A percentile compares a stretch with the other conserved stretches of the same genome.
phyloP scores from a whole-genome alignment of 2,113 vertebrate species.

The Xiphophorus hellerii region DNA sequence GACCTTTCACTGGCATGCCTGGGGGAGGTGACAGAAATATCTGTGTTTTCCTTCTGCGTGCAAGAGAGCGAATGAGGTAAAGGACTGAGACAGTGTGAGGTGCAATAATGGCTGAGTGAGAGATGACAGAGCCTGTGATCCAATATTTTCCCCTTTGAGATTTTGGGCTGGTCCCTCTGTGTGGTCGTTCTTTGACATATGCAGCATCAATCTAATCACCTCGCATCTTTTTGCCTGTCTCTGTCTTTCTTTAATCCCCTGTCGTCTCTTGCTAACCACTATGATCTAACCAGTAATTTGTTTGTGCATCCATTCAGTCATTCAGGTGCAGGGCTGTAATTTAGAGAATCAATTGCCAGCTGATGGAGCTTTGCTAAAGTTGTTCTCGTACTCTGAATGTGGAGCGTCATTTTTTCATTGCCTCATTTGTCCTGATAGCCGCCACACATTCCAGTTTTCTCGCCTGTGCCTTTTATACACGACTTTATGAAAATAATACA shows the following conservation, averaged over 20 bases:
- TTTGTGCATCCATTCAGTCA: constrained; percentile 49
- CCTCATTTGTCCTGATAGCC: constrained; percentile 23
- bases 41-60: constrained; percentile 64
- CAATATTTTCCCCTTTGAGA: constrained; percentile 51
- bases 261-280: constrained; percentile 34
- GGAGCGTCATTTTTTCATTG: constrained; percentile 17
- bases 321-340: constrained; percentile 52
- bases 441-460: not conserved
- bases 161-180: constrained; percentile 46
- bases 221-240: constrained; percentile 41
- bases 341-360: constrained; percentile 60
- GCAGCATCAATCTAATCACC: constrained; percentile 59
- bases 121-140: constrained; percentile 65
- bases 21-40: constrained; percentile 69
- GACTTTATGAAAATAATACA: not conserved
- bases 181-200: constrained; percentile 41
- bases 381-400: constrained; percentile 21
- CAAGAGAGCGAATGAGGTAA: constrained; percentile 27
- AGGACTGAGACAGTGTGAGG: constrained; percentile 32
- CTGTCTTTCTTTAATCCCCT: constrained; percentile 36
- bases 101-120: constrained; percentile 64
- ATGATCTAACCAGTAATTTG: constrained; percentile 49
- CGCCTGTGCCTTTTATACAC: not conserved
- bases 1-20: constrained; percentile 60
- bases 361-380: constrained; percentile 52